These are phyloP conservation scores for Phoebastria nigripes DNA, from an alignment of 2,797 vertebrate species.

Conservation along the genomic window DNA sequence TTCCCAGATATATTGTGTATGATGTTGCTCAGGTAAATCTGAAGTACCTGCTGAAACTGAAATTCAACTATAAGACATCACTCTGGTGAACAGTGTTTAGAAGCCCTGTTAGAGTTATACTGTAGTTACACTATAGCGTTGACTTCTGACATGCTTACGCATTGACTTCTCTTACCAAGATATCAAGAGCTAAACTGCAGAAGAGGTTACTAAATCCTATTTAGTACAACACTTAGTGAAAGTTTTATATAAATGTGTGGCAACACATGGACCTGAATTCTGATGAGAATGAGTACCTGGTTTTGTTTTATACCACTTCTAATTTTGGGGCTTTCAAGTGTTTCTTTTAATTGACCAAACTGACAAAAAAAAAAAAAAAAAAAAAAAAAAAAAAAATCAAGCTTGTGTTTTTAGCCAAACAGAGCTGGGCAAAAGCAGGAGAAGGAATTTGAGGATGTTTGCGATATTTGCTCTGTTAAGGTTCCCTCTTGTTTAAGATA, in stretches of 20 bases:
- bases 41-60: conserved; percentile 96
- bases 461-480: conserved; percentile 2
- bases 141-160: neutral
- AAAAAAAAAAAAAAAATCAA: neutral
- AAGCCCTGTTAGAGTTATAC: conserved; percentile 21
- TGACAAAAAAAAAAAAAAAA: neutral
- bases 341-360: conserved; percentile 43
- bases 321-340: neutral
- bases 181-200: conserved; percentile 24
- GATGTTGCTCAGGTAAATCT: conserved; percentile 93
- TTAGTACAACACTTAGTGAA: conserved; percentile 46
- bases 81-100: conserved; percentile 86
- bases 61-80: conserved; percentile 94
- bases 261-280: conserved; percentile 19
- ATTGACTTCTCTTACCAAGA: conserved; percentile 25
- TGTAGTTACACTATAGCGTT: conserved; percentile 23
- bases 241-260: conserved; percentile 40
- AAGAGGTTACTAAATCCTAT: conserved; percentile 45
- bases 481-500: conserved; percentile 14
- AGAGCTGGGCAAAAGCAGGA: neutral
- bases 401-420: conserved; percentile 27
- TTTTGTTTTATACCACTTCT: conserved; percentile 37
- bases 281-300: conserved; percentile 3
- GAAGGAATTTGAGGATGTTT: neutral
- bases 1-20: conserved; percentile 94